A percentile compares a stretch with the other conserved stretches of the same genome.
phyloP scores from a whole-genome alignment of 2,888 invertebrate species.

The Eupeodes luniger region DNA sequence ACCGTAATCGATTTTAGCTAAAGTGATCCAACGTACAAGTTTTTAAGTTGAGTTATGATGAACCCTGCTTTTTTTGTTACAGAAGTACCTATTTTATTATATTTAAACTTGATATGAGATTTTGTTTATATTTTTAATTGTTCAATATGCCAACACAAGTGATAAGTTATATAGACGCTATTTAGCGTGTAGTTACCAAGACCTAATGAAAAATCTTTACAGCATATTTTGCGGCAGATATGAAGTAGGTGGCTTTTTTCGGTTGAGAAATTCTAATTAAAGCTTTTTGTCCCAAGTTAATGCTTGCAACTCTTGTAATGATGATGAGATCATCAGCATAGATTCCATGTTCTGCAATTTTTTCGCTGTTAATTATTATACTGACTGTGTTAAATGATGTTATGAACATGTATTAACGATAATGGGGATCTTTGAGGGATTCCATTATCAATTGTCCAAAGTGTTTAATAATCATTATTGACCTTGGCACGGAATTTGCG shows the following conservation, averaged over 20 bases:
- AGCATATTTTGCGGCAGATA: background rate
- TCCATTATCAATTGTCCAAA: background rate
- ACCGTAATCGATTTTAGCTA: background rate
- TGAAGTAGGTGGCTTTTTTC: background rate
- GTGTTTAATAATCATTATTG: background rate
- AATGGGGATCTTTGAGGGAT: background rate
- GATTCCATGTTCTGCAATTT: background rate
- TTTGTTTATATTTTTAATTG: background rate
- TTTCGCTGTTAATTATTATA: background rate
- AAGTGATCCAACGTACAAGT: background rate
- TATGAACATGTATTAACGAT: background rate
- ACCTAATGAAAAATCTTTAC: background rate
- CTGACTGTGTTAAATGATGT: background rate
- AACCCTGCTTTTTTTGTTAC: background rate
- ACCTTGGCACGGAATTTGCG: background rate
- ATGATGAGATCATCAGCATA: slow-evolving; percentile 1
- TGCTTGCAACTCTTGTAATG: background rate
- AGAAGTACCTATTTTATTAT: background rate
- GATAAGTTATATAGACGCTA: background rate
- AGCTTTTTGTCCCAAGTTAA: background rate
- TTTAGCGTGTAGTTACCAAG: background rate
- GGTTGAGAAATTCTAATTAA: background rate
- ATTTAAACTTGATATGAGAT: background rate
- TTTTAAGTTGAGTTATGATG: background rate
- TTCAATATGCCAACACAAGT: background rate